A percentile compares a stretch with the other conserved stretches of the same genome.
Conservation (phyloP, 2,797 vertebrate genomes). For the Neosalanx taihuensis region DNA sequence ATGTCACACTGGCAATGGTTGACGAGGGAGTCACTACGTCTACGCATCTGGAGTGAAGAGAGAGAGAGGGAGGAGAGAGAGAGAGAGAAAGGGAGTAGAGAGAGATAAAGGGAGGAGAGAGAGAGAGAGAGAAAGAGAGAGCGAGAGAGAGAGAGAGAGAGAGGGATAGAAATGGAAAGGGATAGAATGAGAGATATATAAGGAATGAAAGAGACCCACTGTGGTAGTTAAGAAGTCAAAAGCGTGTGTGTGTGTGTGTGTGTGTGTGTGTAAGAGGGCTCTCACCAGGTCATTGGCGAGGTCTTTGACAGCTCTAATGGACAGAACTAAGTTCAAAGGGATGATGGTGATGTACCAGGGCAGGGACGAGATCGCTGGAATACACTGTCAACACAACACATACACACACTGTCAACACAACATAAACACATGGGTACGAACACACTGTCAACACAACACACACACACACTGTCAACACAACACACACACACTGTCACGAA, state of each 20-base stretch:
- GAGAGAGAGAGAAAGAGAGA: constrained; percentile 12
- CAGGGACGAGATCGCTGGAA: constrained; percentile 84
- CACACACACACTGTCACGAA: too few relatives aligned
- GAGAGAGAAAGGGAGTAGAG: constrained; percentile 8
- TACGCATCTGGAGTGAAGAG: constrained; percentile 74
- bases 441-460: not conserved
- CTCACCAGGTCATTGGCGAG: constrained; percentile 85
- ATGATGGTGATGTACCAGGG: constrained; percentile 86
- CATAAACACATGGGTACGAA: constrained; percentile 17
- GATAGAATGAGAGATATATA: not conserved
- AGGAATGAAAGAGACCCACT: constrained; percentile 17
- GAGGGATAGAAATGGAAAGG: constrained; percentile 5
- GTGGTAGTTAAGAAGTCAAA: constrained; percentile 76
- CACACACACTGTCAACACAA: too few relatives aligned
- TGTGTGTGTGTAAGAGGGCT: constrained; percentile 16
- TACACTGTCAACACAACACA: constrained; percentile 56
- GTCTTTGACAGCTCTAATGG: constrained; percentile 81
- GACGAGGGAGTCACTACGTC: constrained; percentile 79
- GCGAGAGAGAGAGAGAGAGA: constrained; percentile 25
- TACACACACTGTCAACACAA: too few relatives aligned
- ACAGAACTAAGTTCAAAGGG: constrained; percentile 77
- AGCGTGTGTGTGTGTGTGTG: constrained; percentile 48
- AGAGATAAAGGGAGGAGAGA: constrained; percentile 26
- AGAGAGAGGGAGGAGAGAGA: constrained; percentile 3
- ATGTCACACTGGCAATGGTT: constrained; percentile 86